Evolutionary conservation across 2,797 vertebrate species (phyloP), one percentile per base, ranked within the genome.

Genomic region (Coranthus polyacanthus): DNA sequence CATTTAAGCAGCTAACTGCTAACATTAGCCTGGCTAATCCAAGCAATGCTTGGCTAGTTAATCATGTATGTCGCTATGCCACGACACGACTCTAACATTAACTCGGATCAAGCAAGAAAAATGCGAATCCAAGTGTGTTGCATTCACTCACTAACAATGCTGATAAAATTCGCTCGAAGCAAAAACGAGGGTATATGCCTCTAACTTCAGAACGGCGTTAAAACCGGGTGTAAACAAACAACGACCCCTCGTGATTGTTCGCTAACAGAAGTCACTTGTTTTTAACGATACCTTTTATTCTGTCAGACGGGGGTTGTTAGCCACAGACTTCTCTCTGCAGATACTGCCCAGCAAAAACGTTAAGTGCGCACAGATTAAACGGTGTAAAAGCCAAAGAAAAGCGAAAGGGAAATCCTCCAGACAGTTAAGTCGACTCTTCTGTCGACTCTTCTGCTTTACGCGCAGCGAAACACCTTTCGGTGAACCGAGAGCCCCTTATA

Each of bases 241-340:
- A 3, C 50, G 16, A 26, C 22, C n/a, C 44, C 3, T 41, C 38
- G 49, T 12, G 24, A 12, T 12, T 44, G 63, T 21, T 60, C 1
- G 13, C 46, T 8, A 56, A 56, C 53, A 77, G 37, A 71, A 85
- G 76, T 84, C 37, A 46, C 65, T 78, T 52, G 41, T 7, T 45
- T 72, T 50, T 17, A 12, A 42, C 41, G 12, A 74, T 83, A 84
- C 89, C 87, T 84, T 89, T 72, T 47, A 56, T 84, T 37, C 81
- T 81, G 87, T 85, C 77, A 82, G 61, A 50, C 65, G 43, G 75
- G 8, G 70, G 65, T 70, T 63, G 83, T 71, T 88, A 42, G 79
- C 80, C 74, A 49, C 80, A 83, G 65, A 89, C 84, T 86, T 83
- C 69, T 81, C 72, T 57, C 79, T 83, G 89, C 87, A 83, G 87